phyloP scores from a whole-genome alignment of 2,888 invertebrate species.

The Molanna angustata region DNA sequence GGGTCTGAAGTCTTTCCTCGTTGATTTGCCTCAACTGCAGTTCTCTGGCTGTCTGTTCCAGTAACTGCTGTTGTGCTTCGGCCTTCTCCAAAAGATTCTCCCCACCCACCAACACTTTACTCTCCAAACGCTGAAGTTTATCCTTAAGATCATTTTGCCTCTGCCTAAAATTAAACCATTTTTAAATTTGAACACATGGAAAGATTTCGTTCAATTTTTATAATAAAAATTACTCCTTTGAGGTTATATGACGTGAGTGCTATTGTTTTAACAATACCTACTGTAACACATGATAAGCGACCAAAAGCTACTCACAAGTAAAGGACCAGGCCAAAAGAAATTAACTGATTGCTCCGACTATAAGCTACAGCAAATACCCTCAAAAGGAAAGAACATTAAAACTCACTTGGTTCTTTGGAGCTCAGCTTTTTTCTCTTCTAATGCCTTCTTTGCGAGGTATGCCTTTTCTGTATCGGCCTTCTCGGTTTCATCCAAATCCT shows the following conservation, averaged over 20 bases:
- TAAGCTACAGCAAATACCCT: too few species aligned
- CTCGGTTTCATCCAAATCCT: slow-evolving; percentile 40
- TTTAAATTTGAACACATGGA: background rate
- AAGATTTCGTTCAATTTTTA: too few species aligned
- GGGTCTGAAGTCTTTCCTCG: slow-evolving; percentile 77
- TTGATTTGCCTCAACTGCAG: slow-evolving; percentile 73
- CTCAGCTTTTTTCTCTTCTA: slow-evolving; percentile 67
- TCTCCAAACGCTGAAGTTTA: slow-evolving; percentile 86
- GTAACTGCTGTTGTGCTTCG: slow-evolving; percentile 84
- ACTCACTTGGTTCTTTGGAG: slow-evolving; percentile 69
- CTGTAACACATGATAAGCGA: too few species aligned
- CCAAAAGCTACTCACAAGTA: too few species aligned
- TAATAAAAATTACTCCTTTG: too few species aligned
- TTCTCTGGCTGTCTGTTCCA: slow-evolving; percentile 85
- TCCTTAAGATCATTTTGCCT: slow-evolving; percentile 82
- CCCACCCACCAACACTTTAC: slow-evolving; percentile 95
- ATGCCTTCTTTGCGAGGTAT: slow-evolving; percentile 61
- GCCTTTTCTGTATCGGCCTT: slow-evolving; percentile 61
- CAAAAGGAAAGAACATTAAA: background rate
- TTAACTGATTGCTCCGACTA: too few species aligned
- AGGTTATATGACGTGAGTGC: too few species aligned
- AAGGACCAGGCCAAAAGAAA: too few species aligned
- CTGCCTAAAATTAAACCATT: slow-evolving; percentile 41
- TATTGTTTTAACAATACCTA: too few species aligned
- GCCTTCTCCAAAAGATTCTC: slow-evolving; percentile 97